Conservation (phyloP, 2,888 invertebrate species). For the Eulithis prunata region DNA sequence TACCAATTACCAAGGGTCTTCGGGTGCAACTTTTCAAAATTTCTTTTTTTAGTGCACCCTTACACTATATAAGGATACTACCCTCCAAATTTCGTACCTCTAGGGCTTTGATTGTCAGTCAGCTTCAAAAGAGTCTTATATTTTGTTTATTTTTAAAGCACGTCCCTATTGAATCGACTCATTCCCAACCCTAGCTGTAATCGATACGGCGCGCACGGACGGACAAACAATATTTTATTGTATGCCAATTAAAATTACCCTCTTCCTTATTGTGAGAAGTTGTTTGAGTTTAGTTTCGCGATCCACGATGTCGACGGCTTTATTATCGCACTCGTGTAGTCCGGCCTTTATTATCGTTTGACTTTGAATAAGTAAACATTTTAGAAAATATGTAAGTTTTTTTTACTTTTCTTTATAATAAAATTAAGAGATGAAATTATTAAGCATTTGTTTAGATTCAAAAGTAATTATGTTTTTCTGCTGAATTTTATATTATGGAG, state of each 20-base stretch:
- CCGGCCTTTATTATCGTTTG: conserved; percentile 19
- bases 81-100: too few species aligned
- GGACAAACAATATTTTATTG: conserved; percentile 75
- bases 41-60: too few species aligned
- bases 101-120: too few species aligned
- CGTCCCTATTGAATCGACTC: conserved; percentile 12
- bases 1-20: too few species aligned
- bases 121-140: too few species aligned
- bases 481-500: too few species aligned
- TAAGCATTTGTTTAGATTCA: too few species aligned
- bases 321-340: conserved; percentile 21
- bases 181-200: conserved; percentile 49
- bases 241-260: conserved; percentile 79
- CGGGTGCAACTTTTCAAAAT: too few species aligned
- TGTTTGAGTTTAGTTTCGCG: conserved; percentile 32
- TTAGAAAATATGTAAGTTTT: background rate
- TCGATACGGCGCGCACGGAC: conserved; percentile 60
- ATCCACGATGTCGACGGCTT: conserved; percentile 20
- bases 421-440: too few species aligned
- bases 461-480: too few species aligned
- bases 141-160: too few species aligned
- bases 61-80: too few species aligned
- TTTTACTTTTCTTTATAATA: background rate
- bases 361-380: background rate
- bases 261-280: conserved; percentile 54